phyloP scores from a whole-genome alignment of 35 echinoderm and acorn worm genomes.

The Apostichopus parvimensis region DNA sequence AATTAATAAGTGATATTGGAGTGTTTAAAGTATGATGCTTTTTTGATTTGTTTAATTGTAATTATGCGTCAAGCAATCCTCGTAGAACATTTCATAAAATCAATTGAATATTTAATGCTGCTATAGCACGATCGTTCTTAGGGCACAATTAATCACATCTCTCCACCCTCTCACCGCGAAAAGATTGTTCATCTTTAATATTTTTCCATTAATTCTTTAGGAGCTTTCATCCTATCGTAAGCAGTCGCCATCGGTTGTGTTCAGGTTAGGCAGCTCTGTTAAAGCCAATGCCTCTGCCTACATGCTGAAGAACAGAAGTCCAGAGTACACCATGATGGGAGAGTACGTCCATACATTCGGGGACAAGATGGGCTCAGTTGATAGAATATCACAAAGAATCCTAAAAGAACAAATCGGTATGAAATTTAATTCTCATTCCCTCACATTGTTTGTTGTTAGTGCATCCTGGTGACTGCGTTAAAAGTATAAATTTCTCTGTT shows the following conservation, averaged over 20 bases:
- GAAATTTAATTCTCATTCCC: neutral
- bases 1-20: too few relatives aligned
- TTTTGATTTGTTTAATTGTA: too few relatives aligned
- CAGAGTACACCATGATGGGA: slow-evolving; percentile 95
- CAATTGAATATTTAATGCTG: too few relatives aligned
- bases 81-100: too few relatives aligned
- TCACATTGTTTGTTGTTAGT: too few relatives aligned
- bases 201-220: slow-evolving; percentile 31
- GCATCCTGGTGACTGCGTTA: too few relatives aligned
- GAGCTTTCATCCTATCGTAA: slow-evolving; percentile 86
- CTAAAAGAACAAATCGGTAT: slow-evolving; percentile 83
- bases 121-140: too few relatives aligned
- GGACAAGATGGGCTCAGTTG: slow-evolving; percentile 86
- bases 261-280: slow-evolving; percentile 69
- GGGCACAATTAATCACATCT: too few relatives aligned
- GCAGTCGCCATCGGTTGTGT: slow-evolving; percentile 60
- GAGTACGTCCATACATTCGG: slow-evolving; percentile 86
- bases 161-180: neutral
- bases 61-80: too few relatives aligned
- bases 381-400: slow-evolving; percentile 91
- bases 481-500: too few relatives aligned
- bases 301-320: slow-evolving; percentile 87
- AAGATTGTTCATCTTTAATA: neutral
- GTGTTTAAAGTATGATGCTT: too few relatives aligned
- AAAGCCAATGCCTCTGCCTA: slow-evolving; percentile 70